These are phyloP conservation scores for Trididemnum clinides DNA, from an alignment of 23 tunicate genomes.

Conservation along the genomic window DNA sequence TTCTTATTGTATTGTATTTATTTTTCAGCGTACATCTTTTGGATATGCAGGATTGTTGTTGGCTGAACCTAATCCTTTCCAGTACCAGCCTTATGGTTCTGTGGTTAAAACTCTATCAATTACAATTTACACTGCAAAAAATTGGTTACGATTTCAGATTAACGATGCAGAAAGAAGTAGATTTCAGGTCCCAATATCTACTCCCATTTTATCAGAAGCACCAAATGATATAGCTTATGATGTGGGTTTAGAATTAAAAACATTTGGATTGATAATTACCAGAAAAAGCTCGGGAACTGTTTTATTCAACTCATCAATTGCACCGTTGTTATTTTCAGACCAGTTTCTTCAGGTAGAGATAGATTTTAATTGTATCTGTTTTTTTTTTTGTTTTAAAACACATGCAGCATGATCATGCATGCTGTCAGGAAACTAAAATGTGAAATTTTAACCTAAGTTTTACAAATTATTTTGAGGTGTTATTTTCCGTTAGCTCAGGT, in stretches of 20 bases:
- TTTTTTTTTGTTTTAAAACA: neutral
- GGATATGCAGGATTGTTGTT: conserved; percentile 58
- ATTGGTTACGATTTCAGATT: conserved; percentile 61
- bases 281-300: conserved; percentile 45
- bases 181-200: conserved; percentile 80
- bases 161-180: conserved; percentile 43
- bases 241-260: conserved; percentile 1
- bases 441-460: no score
- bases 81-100: conserved; percentile 10
- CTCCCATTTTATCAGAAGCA: conserved; percentile 41
- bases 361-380: neutral
- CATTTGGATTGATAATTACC: conserved; percentile 43
- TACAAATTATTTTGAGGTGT: no score
- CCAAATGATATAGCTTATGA: conserved; percentile 11
- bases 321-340: conserved; percentile 72
- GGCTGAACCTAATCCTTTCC: neutral
- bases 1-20: no score
- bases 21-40: conserved; percentile 38
- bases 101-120: conserved; percentile 41
- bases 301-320: conserved; percentile 73
- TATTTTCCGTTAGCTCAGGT: no score
- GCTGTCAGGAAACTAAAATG: no score
- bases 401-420: neutral
- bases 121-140: conserved; percentile 28
- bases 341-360: conserved; percentile 76